Base-by-base conservation (phyloP, 1,140 invertebrate species). In the Calycopis cecrops region DNA sequence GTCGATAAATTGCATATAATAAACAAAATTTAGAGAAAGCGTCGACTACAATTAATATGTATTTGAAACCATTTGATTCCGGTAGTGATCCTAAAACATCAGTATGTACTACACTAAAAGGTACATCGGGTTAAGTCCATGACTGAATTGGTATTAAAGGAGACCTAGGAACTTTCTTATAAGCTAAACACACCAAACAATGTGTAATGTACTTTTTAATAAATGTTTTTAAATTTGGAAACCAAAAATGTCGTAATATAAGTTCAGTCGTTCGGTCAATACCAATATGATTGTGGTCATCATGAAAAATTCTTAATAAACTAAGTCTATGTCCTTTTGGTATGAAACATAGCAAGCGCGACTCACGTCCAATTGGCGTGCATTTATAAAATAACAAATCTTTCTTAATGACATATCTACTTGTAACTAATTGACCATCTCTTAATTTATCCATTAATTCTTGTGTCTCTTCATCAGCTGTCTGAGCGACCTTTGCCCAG, bases 51-150 rank as follows among this genome's bases (percentile, higher is more conserved):
- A 62, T n/a, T 1, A 62, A 21, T 0, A 58, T 33, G 11, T 44
- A 55, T 33, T 59, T 63, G 35, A 47, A 61, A 16, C 52, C 57
- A 38, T 65, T 50, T 0, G 62, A 63, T 10, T 48, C 56, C 1
- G 68, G 56, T 4, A 73, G 60, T 0, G 63, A 66, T 1, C 69
- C 67, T 8, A 67, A 16, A 1, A 47, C 63, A 33, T 72, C 64
- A 14, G 61, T 16, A 57, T 74, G 69, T 0, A 70, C 18, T 3
- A 65, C 65, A 1, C 47, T 34, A 12, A 70, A 65, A 0, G 65
- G 62, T 10, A 47, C 33, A 9, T 54, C 38, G 8, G 60, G 38
- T 44, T 66, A 72, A 3, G 48, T 17, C 63, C 59, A 62, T 9
- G 56, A 62, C 0, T 37, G 11, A 12, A 65, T 65, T 9, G 33